Conservation (phyloP, 2,888 invertebrate species). For the Lysandra coridon region DNA sequence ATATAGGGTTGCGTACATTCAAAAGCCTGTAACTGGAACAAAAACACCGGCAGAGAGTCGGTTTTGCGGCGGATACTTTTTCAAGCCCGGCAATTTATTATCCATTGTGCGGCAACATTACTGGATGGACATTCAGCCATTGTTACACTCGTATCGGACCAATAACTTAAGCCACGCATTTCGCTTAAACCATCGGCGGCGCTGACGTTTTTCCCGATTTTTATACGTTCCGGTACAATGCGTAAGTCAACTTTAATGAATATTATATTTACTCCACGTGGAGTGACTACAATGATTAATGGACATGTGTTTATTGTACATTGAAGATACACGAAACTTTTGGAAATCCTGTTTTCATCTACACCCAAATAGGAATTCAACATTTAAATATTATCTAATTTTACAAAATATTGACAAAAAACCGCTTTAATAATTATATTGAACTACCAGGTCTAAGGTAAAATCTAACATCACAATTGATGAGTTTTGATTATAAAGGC, state of each 20-base stretch:
- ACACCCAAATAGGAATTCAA: background rate
- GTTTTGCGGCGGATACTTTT: slow-evolving; percentile 35
- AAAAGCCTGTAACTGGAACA: slow-evolving; percentile 18
- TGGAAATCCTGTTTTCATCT: background rate
- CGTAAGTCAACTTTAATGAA: slow-evolving; percentile 15
- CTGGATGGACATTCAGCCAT: slow-evolving; percentile 54
- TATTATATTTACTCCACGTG: background rate
- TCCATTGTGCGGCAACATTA: slow-evolving; percentile 54
- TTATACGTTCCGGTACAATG: slow-evolving; percentile 14
- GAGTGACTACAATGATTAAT: background rate
- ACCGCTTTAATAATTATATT: background rate
- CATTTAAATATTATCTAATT: background rate
- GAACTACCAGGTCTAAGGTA: background rate
- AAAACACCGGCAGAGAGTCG: slow-evolving; percentile 16
- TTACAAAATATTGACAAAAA: background rate
- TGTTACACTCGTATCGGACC: slow-evolving; percentile 64
- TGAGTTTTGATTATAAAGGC: background rate
- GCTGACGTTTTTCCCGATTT: slow-evolving; percentile 13
- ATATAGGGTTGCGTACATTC: slow-evolving; percentile 17
- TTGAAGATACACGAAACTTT: background rate
- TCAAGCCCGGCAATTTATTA: slow-evolving; percentile 42
- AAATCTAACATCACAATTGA: background rate
- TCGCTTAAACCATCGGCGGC: slow-evolving; percentile 24
- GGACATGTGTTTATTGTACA: background rate
- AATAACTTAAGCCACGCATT: slow-evolving; percentile 56